Conservation (phyloP, 2,797 vertebrate genomes). For the Pipistrellus pipistrellus region DNA sequence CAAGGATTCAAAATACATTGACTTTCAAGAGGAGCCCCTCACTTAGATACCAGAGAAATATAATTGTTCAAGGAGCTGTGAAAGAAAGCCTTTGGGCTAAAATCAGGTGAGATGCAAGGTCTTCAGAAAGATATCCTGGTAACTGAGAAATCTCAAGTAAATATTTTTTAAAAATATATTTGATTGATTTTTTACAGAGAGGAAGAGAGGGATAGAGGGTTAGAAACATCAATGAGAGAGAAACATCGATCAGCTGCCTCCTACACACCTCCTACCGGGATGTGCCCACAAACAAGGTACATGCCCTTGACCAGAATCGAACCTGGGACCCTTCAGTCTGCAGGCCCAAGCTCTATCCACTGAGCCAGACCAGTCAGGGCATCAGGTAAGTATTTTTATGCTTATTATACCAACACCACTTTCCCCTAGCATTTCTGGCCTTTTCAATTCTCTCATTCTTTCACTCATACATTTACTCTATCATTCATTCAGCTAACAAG, state of each 20-base stretch:
- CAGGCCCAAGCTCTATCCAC: too few species aligned
- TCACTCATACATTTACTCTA: background rate
- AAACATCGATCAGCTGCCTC: too few species aligned
- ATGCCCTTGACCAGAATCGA: too few species aligned
- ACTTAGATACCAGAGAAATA: background rate
- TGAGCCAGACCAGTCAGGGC: too few species aligned
- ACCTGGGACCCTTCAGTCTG: too few species aligned
- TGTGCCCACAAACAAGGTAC: too few species aligned
- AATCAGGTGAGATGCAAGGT: background rate
- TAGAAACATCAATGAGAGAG: too few species aligned
- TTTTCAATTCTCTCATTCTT: background rate
- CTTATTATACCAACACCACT: background rate
- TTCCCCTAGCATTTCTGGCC: background rate
- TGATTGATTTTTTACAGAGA: too few species aligned
- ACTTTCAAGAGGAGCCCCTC: conserved; percentile 29
- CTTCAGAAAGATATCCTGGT: conserved; percentile 3
- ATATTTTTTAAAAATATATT: background rate
- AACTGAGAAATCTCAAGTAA: conserved; percentile 29
- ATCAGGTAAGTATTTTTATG: background rate
- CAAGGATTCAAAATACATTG: conserved; percentile 13
- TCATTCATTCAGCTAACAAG: background rate
- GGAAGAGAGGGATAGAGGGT: too few species aligned
- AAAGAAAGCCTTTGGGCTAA: background rate
- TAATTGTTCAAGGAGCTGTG: background rate
- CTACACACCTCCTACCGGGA: too few species aligned